Conservation (phyloP, 1,140 invertebrate species). For the Diorhabda elongata region DNA sequence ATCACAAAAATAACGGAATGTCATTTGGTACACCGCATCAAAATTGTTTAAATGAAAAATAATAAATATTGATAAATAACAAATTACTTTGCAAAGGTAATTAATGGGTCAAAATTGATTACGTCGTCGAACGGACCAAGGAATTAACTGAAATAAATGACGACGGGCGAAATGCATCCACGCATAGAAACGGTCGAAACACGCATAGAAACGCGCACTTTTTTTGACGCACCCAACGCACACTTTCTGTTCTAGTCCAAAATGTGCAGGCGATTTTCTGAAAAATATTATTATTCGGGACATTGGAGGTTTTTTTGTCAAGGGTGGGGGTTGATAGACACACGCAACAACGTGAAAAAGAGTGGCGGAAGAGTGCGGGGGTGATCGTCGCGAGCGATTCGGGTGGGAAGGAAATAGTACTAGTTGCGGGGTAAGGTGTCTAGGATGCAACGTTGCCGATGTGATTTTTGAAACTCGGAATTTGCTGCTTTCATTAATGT, state of each 20-base stretch:
- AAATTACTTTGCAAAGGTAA: no score
- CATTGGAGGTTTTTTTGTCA: slow-evolving; percentile 27
- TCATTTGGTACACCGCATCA: neutral
- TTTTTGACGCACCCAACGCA: slow-evolving; percentile 35
- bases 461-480: no score
- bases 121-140: slow-evolving; percentile 30
- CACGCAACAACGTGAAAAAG: slow-evolving; percentile 34
- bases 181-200: slow-evolving; percentile 23
- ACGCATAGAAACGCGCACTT: slow-evolving; percentile 27
- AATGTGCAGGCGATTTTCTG: slow-evolving; percentile 47
- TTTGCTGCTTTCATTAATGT: no score
- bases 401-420: slow-evolving; percentile 27
- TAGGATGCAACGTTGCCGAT: slow-evolving; percentile 28
- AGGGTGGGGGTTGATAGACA: slow-evolving; percentile 33
- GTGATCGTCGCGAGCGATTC: slow-evolving; percentile 24
- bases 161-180: slow-evolving; percentile 16
- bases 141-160: slow-evolving; percentile 11
- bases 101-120: slow-evolving; percentile 15
- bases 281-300: slow-evolving; percentile 44
- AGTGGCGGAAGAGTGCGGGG: slow-evolving; percentile 35
- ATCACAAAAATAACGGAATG: slow-evolving; percentile 7
- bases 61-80: no score
- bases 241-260: slow-evolving; percentile 40
- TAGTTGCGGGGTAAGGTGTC: slow-evolving; percentile 30
- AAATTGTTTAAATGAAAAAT: no score